Evolutionary conservation across 2,888 invertebrate genomes (phyloP), one percentile per base, ranked within the genome.

Genomic region (Pollenia amentaria): DNA sequence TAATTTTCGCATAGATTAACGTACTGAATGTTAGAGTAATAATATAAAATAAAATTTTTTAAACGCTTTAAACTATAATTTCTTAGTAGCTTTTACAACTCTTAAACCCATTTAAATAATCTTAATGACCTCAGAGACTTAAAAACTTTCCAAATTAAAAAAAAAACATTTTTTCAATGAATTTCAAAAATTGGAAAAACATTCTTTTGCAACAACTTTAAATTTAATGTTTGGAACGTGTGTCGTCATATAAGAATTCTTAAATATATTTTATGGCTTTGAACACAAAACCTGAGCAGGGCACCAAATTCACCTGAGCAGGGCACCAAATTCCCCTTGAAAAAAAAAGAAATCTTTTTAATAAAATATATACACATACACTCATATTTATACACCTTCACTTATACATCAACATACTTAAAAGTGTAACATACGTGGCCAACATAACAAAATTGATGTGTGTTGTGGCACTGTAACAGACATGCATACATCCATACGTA

Each of bases 371-470:
- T 57, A 40, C 29, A 72, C 16, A 53, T 46, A 69, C 60, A 62
- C 51, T 29, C 29, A 6, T 29, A 29, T 6, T 29, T 29, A 29
- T 29, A 29, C 29, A 65, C 38, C 48, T 46, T 48, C 29, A 70
- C 60, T 42, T 46, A 62, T 46, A 62, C 57, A 60, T 75, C 53
- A 72, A 64, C 72, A 77, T 70, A 70, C 55, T 79, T 16, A 44
- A 84, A 83, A 80, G 83, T 83, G 79, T 77, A 76, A 84, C 62
- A 69, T 62, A 84, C 87, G 87, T 84, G 84, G 75, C 79, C 76
- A 77, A 87, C 75, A 87, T 67, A 84, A 77, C 64, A 86, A 86
- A 80, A 72, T 83, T 57, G 80, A 72, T 44, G 12, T 51, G 11
- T 21, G 14, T 10, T 64, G 62, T 78, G 77, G 48, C 75, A 77